Evolutionary conservation across 2,888 invertebrate genomes (phyloP).

Genomic region (Torymus auratus): DNA sequence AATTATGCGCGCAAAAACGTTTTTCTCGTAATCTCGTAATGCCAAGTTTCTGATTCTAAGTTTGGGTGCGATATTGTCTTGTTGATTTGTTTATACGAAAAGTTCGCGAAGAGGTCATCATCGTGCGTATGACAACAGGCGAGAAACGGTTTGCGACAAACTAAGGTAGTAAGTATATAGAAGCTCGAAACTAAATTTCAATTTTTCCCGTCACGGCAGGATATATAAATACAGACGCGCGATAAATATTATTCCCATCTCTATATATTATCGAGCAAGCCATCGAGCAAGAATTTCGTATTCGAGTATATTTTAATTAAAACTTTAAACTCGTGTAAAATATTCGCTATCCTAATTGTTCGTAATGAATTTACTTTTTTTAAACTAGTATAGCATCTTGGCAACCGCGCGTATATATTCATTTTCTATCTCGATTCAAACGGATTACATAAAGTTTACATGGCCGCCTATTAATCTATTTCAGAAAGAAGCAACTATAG

Average conservation of each 20-base stretch:
- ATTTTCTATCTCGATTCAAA: slow-evolving; percentile 26
- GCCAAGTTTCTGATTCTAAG: slow-evolving; percentile 22
- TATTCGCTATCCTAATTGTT: slow-evolving; percentile 6
- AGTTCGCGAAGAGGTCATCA: slow-evolving; percentile 39
- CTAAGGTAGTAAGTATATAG: background rate
- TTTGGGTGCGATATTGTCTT: slow-evolving; percentile 15
- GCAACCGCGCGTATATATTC: slow-evolving; percentile 4
- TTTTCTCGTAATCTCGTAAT: too few relatives aligned
- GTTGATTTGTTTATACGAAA: slow-evolving; percentile 44
- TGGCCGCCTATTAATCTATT: slow-evolving; percentile 28
- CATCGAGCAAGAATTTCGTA: too few relatives aligned
- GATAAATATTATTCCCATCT: too few relatives aligned
- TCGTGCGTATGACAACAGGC: slow-evolving; percentile 31
- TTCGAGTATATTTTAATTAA: background rate
- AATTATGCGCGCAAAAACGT: too few relatives aligned
- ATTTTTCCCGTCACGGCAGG: background rate
- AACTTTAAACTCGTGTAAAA: background rate
- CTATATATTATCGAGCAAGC: too few relatives aligned
- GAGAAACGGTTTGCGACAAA: slow-evolving; percentile 7
- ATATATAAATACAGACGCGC: too few relatives aligned
- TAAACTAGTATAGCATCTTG: slow-evolving; percentile 1
- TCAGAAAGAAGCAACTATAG: slow-evolving; percentile 21
- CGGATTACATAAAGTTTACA: slow-evolving; percentile 27
- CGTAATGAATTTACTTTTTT: slow-evolving; percentile 11
- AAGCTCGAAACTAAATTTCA: background rate